These are phyloP conservation scores for Brienomyrus brachyistius DNA, from an alignment of 2,113 vertebrate species.

Conservation along the genomic window DNA sequence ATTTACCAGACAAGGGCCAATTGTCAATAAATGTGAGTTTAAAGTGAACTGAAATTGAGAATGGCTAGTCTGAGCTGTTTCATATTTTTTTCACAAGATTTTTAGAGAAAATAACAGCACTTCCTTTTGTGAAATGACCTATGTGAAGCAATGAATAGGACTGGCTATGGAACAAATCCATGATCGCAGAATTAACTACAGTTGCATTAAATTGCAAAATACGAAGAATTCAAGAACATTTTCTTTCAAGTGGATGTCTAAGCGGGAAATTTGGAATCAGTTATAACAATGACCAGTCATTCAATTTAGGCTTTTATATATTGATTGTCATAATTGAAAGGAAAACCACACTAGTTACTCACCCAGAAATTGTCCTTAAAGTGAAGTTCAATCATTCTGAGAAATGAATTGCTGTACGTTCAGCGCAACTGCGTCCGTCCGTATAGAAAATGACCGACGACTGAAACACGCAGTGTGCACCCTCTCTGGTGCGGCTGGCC, in stretches of 20 bases:
- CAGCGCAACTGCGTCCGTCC: background rate
- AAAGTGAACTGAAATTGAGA: background rate
- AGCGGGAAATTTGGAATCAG: background rate
- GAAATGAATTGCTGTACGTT: no score
- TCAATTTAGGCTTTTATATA: background rate
- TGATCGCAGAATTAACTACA: background rate
- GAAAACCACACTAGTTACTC: slow-evolving; percentile 19
- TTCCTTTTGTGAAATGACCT: background rate
- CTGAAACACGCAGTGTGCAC: background rate
- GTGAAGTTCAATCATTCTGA: slow-evolving; percentile 68
- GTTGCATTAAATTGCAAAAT: background rate
- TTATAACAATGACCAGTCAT: background rate
- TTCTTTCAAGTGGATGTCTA: background rate
- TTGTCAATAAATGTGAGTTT: background rate
- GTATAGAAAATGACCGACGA: background rate
- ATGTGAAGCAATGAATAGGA: background rate
- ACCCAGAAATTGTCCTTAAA: slow-evolving; percentile 91
- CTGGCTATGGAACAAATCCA: background rate
- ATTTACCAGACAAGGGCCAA: background rate
- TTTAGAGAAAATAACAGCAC: background rate
- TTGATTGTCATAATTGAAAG: background rate
- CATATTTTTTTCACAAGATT: background rate
- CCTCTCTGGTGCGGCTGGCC: background rate
- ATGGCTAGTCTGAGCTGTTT: background rate
- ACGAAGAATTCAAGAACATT: background rate